Percentiles rank a stretch among this genome's conserved stretches.
These are phyloP conservation scores for Mesitornis unicolor DNA, from an alignment of 2,113 vertebrate species.

Conservation along the genomic window DNA sequence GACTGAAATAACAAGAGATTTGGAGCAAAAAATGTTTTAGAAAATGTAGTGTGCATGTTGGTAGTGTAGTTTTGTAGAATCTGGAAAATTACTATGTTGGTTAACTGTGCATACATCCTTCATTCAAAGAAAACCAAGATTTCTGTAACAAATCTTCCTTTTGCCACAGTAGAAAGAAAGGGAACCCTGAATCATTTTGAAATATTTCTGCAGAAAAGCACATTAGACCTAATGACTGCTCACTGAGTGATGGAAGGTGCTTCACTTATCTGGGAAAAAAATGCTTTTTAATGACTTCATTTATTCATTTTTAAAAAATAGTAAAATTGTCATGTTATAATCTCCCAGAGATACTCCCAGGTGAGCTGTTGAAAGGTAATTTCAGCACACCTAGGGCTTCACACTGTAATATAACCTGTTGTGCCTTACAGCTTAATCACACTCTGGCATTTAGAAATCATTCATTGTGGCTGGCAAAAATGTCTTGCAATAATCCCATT, in stretches of 20 bases:
- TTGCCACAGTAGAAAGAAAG: constrained; percentile 17
- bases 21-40: not conserved
- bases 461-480: constrained; percentile 46
- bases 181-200: constrained; percentile 51
- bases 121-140: constrained; percentile 7
- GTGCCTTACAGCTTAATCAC: constrained; percentile 66
- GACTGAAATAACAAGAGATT: not conserved
- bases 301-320: constrained; percentile 58
- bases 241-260: constrained; percentile 41
- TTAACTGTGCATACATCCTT: constrained; percentile 12
- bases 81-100: not conserved
- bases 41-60: not conserved
- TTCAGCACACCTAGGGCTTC: constrained; percentile 51
- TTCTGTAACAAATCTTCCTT: constrained; percentile 56
- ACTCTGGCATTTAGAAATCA: constrained; percentile 58
- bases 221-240: constrained; percentile 63
- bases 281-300: constrained; percentile 67
- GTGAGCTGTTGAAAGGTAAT: constrained; percentile 60
- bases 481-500: constrained; percentile 42
- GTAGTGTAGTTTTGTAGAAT: not conserved
- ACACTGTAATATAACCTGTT: constrained; percentile 45
- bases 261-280: constrained; percentile 65
- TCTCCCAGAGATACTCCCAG: constrained; percentile 43
- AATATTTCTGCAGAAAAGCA: constrained; percentile 62
- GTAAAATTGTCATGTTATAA: constrained; percentile 62